Conservation (phyloP, 1,140 invertebrate genomes). For the Camponotus floridanus region DNA sequence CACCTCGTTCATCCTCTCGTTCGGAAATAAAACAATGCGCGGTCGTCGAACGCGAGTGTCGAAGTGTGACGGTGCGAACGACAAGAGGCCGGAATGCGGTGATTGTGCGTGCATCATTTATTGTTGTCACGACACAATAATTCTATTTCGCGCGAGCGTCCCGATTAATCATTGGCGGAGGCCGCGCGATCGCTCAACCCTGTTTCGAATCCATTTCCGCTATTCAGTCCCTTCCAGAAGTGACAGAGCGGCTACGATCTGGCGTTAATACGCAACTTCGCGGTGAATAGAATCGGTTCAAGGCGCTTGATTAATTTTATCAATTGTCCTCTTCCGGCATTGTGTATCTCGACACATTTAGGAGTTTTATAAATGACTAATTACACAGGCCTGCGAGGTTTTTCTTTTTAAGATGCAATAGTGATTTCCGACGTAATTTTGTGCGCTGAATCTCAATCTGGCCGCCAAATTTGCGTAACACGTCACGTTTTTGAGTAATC, state of each 20-base stretch:
- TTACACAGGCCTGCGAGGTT: too few species aligned
- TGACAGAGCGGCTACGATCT: conserved; percentile 37
- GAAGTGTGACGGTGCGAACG: conserved; percentile 23
- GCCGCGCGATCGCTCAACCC: conserved; percentile 46
- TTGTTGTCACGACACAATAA: conserved; percentile 68
- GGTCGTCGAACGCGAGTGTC: conserved; percentile 43
- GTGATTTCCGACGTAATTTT: too few species aligned
- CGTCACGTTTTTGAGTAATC: too few species aligned
- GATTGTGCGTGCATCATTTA: conserved; percentile 68
- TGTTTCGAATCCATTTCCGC: conserved; percentile 62
- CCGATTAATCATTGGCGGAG: conserved; percentile 57
- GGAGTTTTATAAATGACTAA: conserved; percentile 13
- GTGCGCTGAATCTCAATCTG: too few species aligned
- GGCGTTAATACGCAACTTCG: neutral
- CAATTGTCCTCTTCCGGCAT: neutral
- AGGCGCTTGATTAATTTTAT: conserved; percentile 55
- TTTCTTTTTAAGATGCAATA: too few species aligned
- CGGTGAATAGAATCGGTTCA: conserved; percentile 34
- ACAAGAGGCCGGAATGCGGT: conserved; percentile 30
- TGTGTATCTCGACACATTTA: neutral
- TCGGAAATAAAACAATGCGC: conserved; percentile 54
- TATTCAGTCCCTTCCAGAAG: conserved; percentile 14
- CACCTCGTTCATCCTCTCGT: neutral
- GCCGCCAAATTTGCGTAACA: too few species aligned
- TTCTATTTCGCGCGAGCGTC: conserved; percentile 51